Evolutionary conservation across 1,140 invertebrate genomes (phyloP), one percentile per base, ranked within the genome.

Genomic region (Dolichoris vasculosae): DNA sequence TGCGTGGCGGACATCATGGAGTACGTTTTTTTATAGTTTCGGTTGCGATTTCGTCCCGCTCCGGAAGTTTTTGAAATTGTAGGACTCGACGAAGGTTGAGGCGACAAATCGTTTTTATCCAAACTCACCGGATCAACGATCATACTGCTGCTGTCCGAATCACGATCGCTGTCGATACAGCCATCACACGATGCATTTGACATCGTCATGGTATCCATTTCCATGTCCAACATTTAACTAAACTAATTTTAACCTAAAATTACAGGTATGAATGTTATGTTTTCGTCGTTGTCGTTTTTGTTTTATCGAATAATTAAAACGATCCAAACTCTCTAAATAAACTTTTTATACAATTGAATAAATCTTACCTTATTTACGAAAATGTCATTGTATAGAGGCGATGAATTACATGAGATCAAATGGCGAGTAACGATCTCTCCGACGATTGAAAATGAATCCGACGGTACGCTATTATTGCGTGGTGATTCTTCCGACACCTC

Each of bases 101-200:
- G 91, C 32, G 91, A 92, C 59, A 91, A 79, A 30, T 91, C 89
- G 85, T 90, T 91, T 82, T 93, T 92, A 86, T 93, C 92, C 59
- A 93, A 86, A 85, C 91, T 93, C 83, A 93, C 92, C 76, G 93
- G 93, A 84, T 93, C 92, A 69, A 93, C 92, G 84, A 93, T 93
- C 91, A 90, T 93, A 87, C 92, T 92, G 84, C 91, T 92, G 83
- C 91, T 91, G 89, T 93, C 92, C 20, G 93, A 93, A 76, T 93
- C 92, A 63, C 90, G 89, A 38, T 93, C 92, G 82, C 92, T 93
- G 89, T 93, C 92, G 67, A 89, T 73, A 59, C 91, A 92, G 71
- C 92, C 92, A 89, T 93, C 92, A 89, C 91, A 93, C 77, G 92
- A 91, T 40, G 81, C 81, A 51, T 71, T 83, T 64, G 85, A 86